These are phyloP conservation scores for Saccostrea glomerata DNA, from an alignment of 1,140 invertebrate genomes.

Conservation along the genomic window DNA sequence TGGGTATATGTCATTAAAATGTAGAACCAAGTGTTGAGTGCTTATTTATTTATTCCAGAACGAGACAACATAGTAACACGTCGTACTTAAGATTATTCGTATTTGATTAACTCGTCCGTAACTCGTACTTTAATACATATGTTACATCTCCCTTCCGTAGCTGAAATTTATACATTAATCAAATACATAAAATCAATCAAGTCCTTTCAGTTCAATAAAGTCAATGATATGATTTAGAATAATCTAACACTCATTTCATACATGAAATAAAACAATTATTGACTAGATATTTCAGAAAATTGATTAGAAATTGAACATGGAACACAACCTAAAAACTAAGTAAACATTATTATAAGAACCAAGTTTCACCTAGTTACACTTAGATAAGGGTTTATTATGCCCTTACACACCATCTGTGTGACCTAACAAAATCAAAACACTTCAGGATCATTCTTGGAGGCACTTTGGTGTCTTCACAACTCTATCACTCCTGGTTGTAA, in stretches of 20 bases:
- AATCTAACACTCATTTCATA: neutral
- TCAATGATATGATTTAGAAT: neutral
- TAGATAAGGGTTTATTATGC: constrained; percentile 14
- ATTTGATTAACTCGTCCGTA: no score
- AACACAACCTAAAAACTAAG: neutral
- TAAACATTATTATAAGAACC: neutral
- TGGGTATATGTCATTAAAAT: no score
- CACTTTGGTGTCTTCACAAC: neutral
- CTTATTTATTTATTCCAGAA: no score
- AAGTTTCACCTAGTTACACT: constrained; percentile 4
- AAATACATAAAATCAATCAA: neutral
- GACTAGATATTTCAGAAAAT: neutral
- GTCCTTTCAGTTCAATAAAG: neutral
- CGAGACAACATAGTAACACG: no score
- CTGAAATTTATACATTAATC: neutral
- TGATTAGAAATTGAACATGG: constrained; percentile 1
- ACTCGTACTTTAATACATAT: neutral
- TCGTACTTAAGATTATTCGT: no score
- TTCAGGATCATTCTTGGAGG: neutral
- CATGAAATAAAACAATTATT: neutral
- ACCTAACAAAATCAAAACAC: neutral
- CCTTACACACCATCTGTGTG: constrained; percentile 8
- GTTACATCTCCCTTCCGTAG: constrained; percentile 16
- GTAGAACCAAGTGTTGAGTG: no score
- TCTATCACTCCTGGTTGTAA: neutral